These are phyloP conservation scores for Phataginus tricuspis DNA, from an alignment of 2,797 vertebrate genomes.

Conservation along the genomic window DNA sequence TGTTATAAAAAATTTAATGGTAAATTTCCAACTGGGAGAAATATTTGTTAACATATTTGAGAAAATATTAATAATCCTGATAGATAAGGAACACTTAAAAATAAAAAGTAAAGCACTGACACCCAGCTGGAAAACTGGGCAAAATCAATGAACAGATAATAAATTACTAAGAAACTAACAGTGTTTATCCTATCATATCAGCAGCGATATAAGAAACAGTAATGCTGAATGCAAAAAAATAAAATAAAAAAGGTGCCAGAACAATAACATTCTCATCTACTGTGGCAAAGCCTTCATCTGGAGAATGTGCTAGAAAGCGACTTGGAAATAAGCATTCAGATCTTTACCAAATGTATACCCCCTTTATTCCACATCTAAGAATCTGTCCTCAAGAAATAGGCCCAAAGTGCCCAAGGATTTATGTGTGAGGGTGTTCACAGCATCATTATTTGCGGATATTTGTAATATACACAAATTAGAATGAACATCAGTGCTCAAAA, in stretches of 20 bases:
- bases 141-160: constrained; percentile 6
- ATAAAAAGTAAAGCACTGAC: constrained; percentile 5
- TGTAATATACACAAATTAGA: constrained; percentile 43
- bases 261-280: background rate
- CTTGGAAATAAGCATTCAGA: background rate
- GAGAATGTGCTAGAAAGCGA: background rate
- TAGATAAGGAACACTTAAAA: background rate
- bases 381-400: background rate
- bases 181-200: background rate
- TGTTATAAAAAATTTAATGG: constrained; percentile 37
- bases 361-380: background rate
- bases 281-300: background rate
- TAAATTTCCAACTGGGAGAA: constrained; percentile 43
- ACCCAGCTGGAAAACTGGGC: background rate
- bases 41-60: background rate
- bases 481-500: constrained; percentile 51
- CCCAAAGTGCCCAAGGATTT: background rate
- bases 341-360: background rate
- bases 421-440: background rate
- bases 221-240: background rate
- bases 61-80: constrained; percentile 28
- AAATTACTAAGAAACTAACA: background rate
- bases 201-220: background rate
- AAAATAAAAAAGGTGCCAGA: background rate
- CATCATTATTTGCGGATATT: constrained; percentile 33